These are phyloP conservation scores for Aromia moschata DNA, from an alignment of 2,888 invertebrate species.

Conservation along the genomic window DNA sequence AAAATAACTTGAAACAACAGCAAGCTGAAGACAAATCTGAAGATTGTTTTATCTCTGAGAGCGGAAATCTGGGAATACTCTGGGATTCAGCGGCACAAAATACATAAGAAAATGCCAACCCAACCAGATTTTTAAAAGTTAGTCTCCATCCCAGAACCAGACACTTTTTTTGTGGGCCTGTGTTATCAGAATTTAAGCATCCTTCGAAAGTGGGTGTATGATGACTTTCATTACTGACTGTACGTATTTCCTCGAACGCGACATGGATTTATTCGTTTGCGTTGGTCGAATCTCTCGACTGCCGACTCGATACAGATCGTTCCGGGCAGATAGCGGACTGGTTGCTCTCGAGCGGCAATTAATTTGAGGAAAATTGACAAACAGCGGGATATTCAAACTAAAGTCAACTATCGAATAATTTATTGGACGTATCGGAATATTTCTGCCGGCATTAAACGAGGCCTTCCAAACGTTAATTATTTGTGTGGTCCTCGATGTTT, in stretches of 20 bases:
- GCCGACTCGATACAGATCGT: constrained; percentile 23
- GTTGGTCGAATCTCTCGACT: constrained; percentile 21
- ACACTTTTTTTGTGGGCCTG: no score
- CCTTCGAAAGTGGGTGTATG: no score
- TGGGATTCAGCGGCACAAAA: no score
- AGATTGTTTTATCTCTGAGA: no score
- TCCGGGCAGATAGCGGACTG: constrained; percentile 26
- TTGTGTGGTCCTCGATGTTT: constrained; percentile 40
- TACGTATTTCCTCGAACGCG: not conserved
- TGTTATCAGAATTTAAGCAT: no score
- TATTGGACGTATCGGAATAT: constrained; percentile 41
- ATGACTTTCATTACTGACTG: no score
- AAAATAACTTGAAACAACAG: no score
- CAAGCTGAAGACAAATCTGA: no score
- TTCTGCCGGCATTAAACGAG: constrained; percentile 38
- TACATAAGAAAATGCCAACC: no score
- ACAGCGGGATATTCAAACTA: constrained; percentile 45
- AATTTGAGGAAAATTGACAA: constrained; percentile 38
- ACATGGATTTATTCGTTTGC: constrained; percentile 16
- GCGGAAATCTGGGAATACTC: no score
- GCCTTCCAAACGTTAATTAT: constrained; percentile 41
- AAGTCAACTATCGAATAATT: constrained; percentile 37
- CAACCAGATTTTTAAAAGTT: no score
- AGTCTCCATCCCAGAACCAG: no score
- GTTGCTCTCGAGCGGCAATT: constrained; percentile 31